Evolutionary conservation across 2,797 vertebrate species (phyloP), one percentile per base, ranked within the genome.

Genomic region (Amniataba percoides): DNA sequence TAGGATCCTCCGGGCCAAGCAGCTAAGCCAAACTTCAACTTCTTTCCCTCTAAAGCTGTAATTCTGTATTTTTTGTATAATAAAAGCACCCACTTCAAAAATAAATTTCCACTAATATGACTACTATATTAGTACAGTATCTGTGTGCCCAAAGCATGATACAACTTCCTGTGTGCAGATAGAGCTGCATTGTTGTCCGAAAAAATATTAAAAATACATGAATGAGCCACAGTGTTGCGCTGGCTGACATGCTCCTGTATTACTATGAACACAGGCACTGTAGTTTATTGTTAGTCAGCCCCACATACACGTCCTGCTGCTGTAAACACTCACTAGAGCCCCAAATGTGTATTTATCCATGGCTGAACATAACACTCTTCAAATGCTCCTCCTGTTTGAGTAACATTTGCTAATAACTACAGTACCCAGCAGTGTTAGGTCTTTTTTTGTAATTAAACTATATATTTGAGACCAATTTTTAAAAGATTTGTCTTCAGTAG

Each of bases 291-390:
- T 8, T 8, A 56, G 18, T 57, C 42, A n/a, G 7, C 25, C 59
- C 61, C 13, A 62, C 60, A 48, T 15, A 15, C 8, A 48, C 7
- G 11, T 48, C 42, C n/a, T 59, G 46, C 21, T 67, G 52, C 43
- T 18, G 31, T 73, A 39, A 36, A 36, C 40, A 63, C 43, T 57
- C 23, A 31, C 5, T 13, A 59, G 43, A 18, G 39, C 19, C 43
- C 19, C 36, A 34, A 60, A 67, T 61, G 40, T 68, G 64, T 55
- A 48, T 61, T 52, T 2, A 39, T 61, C 40, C 57, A 0, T 31
- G 0, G 27, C 58, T 56, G 25, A 48, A 77, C 55, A 69, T 62
- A 69, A 66, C 42, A 51, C 58, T 65, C 15, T 21, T 19, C 4
- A 48, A 40, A 66, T 6, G 3, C 13, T 36, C 34, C 34, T 7